Evolutionary conservation across 2,797 vertebrate species (phyloP).

Genomic region (Lindbergichthys nudifrons): DNA sequence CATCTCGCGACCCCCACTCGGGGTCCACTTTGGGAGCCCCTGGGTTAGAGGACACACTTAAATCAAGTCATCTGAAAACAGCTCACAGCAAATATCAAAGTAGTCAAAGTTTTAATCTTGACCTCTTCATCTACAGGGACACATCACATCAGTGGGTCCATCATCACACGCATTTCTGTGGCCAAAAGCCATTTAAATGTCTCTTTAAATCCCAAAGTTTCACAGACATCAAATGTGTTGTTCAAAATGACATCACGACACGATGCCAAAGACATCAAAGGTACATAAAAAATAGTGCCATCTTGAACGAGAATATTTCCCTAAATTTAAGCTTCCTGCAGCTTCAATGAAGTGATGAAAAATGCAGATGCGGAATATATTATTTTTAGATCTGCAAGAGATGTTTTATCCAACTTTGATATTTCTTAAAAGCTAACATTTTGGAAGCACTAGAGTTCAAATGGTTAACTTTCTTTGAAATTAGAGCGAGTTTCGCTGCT

Average conservation of each 20-base stretch:
- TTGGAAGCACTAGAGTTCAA: constrained; percentile 7
- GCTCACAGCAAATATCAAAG: constrained; percentile 38
- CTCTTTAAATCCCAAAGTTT: constrained; percentile 1
- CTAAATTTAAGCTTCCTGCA: not conserved
- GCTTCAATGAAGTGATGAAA: not conserved
- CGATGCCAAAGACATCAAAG: not conserved
- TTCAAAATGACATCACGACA: not conserved
- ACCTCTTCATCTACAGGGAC: constrained; percentile 3
- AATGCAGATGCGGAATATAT: not conserved
- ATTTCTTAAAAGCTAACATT: not conserved
- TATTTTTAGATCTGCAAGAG: not conserved
- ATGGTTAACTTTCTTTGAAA: constrained; percentile 30
- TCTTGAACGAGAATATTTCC: not conserved
- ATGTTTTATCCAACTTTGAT: constrained; percentile 7
- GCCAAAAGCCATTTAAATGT: constrained; percentile 6
- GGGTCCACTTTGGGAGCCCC: too few species aligned
- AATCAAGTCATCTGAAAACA: constrained; percentile 14
- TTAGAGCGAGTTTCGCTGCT: constrained; percentile 8
- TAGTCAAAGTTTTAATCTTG: constrained; percentile 26
- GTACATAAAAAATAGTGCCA: not conserved
- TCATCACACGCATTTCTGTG: constrained; percentile 10
- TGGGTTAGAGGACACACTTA: constrained; percentile 2
- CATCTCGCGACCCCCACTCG: too few species aligned
- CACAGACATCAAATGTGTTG: constrained; percentile 3
- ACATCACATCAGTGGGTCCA: not conserved